Evolutionary conservation across 2,888 invertebrate genomes (phyloP), one percentile per base, ranked within the genome.

Genomic region (Tachina grossa): DNA sequence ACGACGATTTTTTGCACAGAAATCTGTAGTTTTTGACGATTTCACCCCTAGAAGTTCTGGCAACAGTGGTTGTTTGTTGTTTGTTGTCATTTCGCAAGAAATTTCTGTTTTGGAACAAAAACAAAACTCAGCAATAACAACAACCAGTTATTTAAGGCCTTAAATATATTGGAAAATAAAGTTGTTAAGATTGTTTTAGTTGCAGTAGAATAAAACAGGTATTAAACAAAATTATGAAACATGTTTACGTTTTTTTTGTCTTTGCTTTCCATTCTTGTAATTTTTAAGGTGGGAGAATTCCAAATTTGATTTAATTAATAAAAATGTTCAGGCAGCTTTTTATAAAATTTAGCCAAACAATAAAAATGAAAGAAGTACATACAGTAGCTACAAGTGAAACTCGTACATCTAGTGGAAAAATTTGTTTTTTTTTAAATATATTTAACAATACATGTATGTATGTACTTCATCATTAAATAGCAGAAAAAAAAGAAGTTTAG

Each of bases 1-100:
- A n/a, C n/a, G n/a, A n/a, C n/a, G n/a, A n/a, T n/a, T n/a, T n/a
- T n/a, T n/a, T n/a, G n/a, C n/a, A n/a, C n/a, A n/a, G n/a, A n/a
- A n/a, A n/a, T n/a, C n/a, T n/a, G n/a, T n/a, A n/a, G n/a, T n/a
- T n/a, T n/a, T n/a, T n/a, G n/a, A n/a, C n/a, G n/a, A n/a, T n/a
- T n/a, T n/a, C n/a, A n/a, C n/a, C n/a, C n/a, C n/a, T n/a, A n/a
- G n/a, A n/a, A n/a, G n/a, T n/a, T n/a, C n/a, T n/a, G n/a, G n/a
- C n/a, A n/a, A n/a, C n/a, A n/a, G n/a, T n/a, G n/a, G 31, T 14
- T 16, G 9, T 31, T 39, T 55, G 65, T 68, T 53, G 43, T 51
- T 39, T 53, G 53, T 53, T 74, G 71, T 57, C 57, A 69, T 72
- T 77, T 47, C 16, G 49, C 51, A 63, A 45, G 4, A 53, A 63